A percentile compares a stretch with the other conserved stretches of the same genome.
These are phyloP conservation scores for Drosophila mayri DNA, from an alignment of 1,140 invertebrate genomes.

Conservation along the genomic window DNA sequence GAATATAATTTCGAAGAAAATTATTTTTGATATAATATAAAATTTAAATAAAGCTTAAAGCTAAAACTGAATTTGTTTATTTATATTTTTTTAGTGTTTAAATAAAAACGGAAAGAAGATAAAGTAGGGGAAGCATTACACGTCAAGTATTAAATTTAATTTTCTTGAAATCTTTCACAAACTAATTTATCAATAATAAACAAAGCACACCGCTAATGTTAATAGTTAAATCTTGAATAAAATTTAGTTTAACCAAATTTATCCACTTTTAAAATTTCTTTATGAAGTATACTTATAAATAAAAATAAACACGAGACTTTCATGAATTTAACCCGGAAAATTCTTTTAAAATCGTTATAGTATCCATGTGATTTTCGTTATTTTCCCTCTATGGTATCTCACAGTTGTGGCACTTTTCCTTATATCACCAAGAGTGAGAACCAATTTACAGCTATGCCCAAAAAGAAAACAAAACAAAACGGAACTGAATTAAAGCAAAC, in stretches of 20 bases:
- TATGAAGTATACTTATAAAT: neutral
- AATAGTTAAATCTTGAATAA: too few relatives aligned
- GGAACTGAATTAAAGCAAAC: conserved; percentile 61
- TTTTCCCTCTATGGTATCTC: neutral
- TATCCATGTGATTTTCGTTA: neutral
- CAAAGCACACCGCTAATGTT: fast-evolving
- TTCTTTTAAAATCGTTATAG: neutral
- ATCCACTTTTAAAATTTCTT: neutral
- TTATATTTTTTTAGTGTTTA: neutral
- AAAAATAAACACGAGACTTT: neutral
- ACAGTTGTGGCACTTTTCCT: neutral
- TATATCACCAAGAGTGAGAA: conserved; percentile 41
- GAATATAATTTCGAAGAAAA: neutral
- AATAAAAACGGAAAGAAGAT: too few relatives aligned
- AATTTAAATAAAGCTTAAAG: neutral
- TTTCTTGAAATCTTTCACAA: neutral
- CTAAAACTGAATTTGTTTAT: neutral
- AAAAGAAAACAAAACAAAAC: conserved; percentile 26
- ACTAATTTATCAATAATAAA: neutral
- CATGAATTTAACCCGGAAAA: too few relatives aligned
- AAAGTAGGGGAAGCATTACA: neutral
- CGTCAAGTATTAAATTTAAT: neutral
- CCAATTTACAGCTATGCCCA: conserved; percentile 57
- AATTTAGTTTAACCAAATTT: too few relatives aligned
- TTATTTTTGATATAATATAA: neutral